These are phyloP conservation scores for Stomatorhinus walkeri DNA, from an alignment of 2,797 vertebrate species.

Conservation along the genomic window DNA sequence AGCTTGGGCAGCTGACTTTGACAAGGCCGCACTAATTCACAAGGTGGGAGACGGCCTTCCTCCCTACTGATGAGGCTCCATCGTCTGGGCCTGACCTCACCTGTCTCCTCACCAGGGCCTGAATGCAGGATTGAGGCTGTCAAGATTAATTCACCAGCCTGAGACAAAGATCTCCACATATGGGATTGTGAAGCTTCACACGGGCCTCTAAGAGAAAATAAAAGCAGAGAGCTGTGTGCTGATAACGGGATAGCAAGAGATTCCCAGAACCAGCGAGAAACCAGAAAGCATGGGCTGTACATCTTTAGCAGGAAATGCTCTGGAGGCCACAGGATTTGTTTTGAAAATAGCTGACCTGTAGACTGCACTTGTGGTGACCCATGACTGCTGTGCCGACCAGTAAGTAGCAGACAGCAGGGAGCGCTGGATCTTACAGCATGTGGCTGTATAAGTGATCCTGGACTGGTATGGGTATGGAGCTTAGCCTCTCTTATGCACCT, in stretches of 20 bases:
- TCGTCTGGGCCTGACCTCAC: background rate
- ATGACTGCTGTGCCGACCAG: background rate
- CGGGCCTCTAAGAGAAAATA: background rate
- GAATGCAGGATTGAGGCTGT: background rate
- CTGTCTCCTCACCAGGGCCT: background rate
- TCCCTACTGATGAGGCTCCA: background rate
- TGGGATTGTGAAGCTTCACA: background rate
- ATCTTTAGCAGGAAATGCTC: background rate
- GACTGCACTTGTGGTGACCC: background rate
- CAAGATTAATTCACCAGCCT: slow-evolving; percentile 6
- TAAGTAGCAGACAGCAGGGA: background rate
- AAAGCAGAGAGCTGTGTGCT: background rate
- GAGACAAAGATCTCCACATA: background rate
- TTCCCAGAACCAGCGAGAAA: background rate
- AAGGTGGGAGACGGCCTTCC: background rate
- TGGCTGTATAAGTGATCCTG: background rate
- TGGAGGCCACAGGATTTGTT: background rate
- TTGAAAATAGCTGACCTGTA: background rate
- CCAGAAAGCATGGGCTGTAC: background rate
- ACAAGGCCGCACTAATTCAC: background rate
- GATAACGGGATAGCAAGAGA: background rate
- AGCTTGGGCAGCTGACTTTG: background rate
- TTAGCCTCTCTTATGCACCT: background rate
- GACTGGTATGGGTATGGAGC: background rate
- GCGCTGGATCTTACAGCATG: background rate